Evolutionary conservation across 2,888 invertebrate genomes (phyloP), one percentile per base, ranked within the genome.

Genomic region (Hemicrepidius hirtus): DNA sequence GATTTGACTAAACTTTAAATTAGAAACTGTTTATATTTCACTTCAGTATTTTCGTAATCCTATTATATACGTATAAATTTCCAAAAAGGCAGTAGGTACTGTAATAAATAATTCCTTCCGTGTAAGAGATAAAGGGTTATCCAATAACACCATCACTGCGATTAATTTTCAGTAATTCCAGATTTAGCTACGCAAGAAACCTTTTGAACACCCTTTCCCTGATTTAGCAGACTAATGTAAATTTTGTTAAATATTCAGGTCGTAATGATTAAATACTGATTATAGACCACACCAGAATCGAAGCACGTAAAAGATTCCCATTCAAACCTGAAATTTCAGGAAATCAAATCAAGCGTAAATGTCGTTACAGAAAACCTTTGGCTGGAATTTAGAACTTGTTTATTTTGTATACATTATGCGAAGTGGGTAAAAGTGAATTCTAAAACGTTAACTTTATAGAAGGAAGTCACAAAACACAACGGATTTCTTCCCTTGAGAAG

Each of bases 311-410:
- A 55, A n/a, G 10, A 37, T 40, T 44, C 53, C 12, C 21, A 32
- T 65, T 24, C 41, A 13, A 50, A 49, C 49, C 9, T 20, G 40
- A 65, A 53, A 55, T 55, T 32, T 65, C 50, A 55, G n/a, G 55
- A 37, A 65, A 65, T 53, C 65, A 50, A 65, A 65, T 65, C 65
- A 65, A 53, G 65, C 65, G n/a, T 53, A 55, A 65, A 53, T 37
- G 65, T 55, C 41, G 28, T 55, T 65, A 65, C 55, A 35, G 16
- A 41, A 53, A 65, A 53, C 18, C 53, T 53, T 53, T 28, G 21
- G 21, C 12, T 24, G 10, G 28, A 28, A 24, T 21, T 53, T 53
- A 32, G 28, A 53, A 13, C 28, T 53, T 53, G 53, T 53, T 53
- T 53, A 53, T 53, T 20, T 53, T 53, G 53, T 53, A 53, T 53